These are phyloP conservation scores for Halcyon badia DNA, from an alignment of 2,797 vertebrate genomes.

Conservation along the genomic window DNA sequence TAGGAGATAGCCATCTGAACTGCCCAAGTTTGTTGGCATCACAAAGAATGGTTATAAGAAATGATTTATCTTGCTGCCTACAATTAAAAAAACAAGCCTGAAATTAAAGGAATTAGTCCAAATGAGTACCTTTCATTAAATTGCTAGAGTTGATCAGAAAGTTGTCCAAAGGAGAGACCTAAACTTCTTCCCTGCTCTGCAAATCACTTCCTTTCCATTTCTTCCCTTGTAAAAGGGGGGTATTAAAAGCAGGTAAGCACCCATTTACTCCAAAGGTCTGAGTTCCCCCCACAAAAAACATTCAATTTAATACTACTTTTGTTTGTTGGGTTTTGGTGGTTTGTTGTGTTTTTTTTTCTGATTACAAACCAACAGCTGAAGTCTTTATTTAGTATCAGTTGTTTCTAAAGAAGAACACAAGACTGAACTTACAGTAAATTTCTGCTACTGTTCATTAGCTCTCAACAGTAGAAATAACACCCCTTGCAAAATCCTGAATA, in stretches of 20 bases:
- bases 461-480: slow-evolving; percentile 63
- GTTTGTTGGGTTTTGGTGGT: no score
- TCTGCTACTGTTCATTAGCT: slow-evolving; percentile 40
- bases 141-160: neutral
- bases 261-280: neutral
- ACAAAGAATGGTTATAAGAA: neutral
- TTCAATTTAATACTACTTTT: neutral
- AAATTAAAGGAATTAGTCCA: neutral
- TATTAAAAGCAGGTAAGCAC: neutral
- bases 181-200: neutral
- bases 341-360: neutral
- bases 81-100: neutral
- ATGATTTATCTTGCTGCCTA: neutral
- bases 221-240: neutral
- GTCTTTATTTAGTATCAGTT: neutral
- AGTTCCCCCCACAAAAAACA: neutral
- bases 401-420: neutral
- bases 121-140: neutral
- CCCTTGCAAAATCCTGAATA: slow-evolving; percentile 56
- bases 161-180: neutral
- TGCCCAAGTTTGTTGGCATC: neutral
- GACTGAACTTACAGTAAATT: neutral
- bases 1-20: neutral
- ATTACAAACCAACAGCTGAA: neutral
- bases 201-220: neutral